Base-by-base conservation (phyloP, 2,888 invertebrate genomes). In the Seira musarum region DNA sequence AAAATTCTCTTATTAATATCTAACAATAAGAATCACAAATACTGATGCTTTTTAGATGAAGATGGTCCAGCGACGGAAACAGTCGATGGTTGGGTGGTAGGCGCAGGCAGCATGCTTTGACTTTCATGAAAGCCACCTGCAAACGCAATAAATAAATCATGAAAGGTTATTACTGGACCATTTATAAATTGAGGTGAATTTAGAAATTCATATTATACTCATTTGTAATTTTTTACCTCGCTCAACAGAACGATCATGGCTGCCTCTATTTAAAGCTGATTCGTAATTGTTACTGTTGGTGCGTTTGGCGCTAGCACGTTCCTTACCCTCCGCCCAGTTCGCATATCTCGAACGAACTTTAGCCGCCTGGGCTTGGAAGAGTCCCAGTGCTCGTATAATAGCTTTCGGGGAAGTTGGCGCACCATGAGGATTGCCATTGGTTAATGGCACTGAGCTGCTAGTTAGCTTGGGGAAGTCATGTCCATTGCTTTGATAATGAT, bases 351-450 rank as follows among this genome's bases (percentile, higher is more conserved):
- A 84, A 24, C 84, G 70, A 10, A 87, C 83, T 71, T 83, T 86
- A 13, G 85, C 85, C 35, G 86, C 86, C 60, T 85, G 86, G 1
- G 86, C 84, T 72, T 87, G 85, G 67, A 87, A 86, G 13, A 85
- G n/a, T 1, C 87, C 87, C 40, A 86, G 61, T 8, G 86, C 87
- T 46, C 83, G 77, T 17, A 83, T 83, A 10, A 85, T 82, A 15
- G 83, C 79, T 60, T 85, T 87, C 5, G 87, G 86, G 8, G 86
- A 86, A 0, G 84, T 75, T 10, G 84, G 61, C 22, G 57, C 17
- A 13, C 61, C 49, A 21, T 17, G 40, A n/a, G 71, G 61, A 40
- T 53, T 75, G 2, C 61, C 72, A 53, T 61, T 77, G 22, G 21
- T 69, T 15, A 64, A 25, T 13, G 78, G 78, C 19, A 57, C 30